Conservation (phyloP, 2,797 vertebrate genomes). For the Coendou prehensilis region DNA sequence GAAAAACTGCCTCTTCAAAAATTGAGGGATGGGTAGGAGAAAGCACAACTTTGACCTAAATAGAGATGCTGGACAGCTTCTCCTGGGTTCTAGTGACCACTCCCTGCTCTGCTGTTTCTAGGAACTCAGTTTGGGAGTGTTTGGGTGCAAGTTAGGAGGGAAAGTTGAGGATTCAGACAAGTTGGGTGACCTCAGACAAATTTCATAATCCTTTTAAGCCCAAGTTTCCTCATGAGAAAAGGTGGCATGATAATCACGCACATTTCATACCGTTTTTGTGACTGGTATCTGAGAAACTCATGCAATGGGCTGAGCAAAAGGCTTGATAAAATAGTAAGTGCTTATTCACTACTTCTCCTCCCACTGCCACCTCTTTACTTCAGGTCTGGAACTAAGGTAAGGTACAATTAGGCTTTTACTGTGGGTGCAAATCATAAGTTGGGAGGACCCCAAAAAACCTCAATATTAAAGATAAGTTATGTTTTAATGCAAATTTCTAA, state of each 20-base stretch:
- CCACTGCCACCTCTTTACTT: not conserved
- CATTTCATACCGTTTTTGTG: not conserved
- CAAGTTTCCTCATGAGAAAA: not conserved
- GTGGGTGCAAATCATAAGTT: not conserved
- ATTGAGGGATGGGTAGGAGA: not conserved
- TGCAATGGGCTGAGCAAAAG: not conserved
- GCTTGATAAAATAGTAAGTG: not conserved
- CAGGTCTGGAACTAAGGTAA: not conserved
- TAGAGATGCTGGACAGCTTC: not conserved
- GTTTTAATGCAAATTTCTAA: not conserved
- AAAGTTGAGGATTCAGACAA: not conserved
- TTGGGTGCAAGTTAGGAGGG: not conserved
- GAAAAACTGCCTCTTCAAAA: not conserved
- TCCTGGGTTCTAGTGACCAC: no score
- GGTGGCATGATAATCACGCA: not conserved
- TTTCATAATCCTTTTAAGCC: not conserved
- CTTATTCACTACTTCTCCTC: not conserved
- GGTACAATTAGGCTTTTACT: not conserved
- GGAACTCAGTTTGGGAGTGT: not conserved
- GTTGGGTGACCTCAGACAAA: not conserved
- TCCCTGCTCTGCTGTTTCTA: not conserved
- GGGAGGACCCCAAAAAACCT: conserved; percentile 20
- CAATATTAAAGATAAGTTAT: conserved; percentile 69
- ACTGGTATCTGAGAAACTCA: not conserved
- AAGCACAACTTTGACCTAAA: not conserved